These are phyloP conservation scores for Promerops cafer DNA, from an alignment of 2,113 vertebrate genomes.

Conservation along the genomic window DNA sequence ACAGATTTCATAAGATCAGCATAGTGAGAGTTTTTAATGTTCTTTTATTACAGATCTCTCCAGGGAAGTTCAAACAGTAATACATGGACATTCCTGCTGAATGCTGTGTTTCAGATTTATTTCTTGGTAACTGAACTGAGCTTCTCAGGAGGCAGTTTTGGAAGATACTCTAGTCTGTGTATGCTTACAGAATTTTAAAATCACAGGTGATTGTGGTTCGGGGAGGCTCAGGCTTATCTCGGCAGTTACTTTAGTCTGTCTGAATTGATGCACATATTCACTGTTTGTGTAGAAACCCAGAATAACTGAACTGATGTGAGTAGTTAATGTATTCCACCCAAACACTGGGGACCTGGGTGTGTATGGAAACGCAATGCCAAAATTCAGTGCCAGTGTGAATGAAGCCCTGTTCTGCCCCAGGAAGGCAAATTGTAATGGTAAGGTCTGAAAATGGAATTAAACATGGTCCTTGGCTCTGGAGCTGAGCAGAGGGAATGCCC, in stretches of 20 bases:
- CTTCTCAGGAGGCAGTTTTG: neutral
- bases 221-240: neutral
- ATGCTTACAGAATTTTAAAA: neutral
- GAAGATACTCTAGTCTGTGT: neutral
- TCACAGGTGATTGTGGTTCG: neutral
- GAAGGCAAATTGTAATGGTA: neutral
- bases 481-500: neutral
- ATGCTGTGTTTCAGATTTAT: neutral
- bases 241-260: neutral
- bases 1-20: neutral
- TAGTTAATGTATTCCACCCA: neutral
- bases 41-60: conserved; percentile 35
- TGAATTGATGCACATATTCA: neutral
- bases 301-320: neutral
- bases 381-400: neutral
- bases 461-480: neutral
- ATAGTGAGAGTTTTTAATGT: conserved; percentile 17
- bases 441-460: neutral
- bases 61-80: neutral
- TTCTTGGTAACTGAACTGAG: neutral
- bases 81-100: neutral
- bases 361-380: neutral
- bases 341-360: neutral
- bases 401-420: neutral
- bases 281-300: neutral